Conservation (phyloP, 2,113 vertebrate species). For the Chauna torquata region DNA sequence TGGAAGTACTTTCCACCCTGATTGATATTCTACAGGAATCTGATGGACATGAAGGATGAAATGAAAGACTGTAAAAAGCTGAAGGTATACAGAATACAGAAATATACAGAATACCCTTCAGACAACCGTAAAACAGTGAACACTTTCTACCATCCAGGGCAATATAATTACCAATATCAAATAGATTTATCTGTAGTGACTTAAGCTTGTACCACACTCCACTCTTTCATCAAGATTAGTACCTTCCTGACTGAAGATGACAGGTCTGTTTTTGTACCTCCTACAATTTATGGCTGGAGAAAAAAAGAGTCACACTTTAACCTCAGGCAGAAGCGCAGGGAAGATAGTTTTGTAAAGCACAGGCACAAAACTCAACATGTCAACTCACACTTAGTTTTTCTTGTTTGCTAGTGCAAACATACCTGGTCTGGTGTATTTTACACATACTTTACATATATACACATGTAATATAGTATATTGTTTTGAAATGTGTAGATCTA, state of each 20-base stretch:
- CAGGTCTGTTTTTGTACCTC: background rate
- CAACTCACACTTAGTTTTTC: background rate
- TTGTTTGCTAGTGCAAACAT: background rate
- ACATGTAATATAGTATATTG: background rate
- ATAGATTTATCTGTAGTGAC: background rate
- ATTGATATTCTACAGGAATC: background rate
- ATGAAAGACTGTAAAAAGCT: background rate
- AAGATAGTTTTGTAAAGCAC: background rate
- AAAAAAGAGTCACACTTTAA: background rate
- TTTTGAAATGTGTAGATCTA: background rate
- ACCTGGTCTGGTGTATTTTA: background rate
- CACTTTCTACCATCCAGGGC: background rate
- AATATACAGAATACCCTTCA: background rate
- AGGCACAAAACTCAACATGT: background rate
- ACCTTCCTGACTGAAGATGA: background rate
- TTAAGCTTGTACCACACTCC: background rate
- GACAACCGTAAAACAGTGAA: background rate
- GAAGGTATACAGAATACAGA: background rate
- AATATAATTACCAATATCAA: background rate
- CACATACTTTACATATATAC: background rate
- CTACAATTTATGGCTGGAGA: background rate
- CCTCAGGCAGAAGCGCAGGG: background rate
- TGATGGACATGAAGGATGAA: background rate
- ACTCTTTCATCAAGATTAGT: background rate
- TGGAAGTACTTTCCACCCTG: background rate